Conservation (phyloP, 2,113 vertebrate genomes). For the Leptosomus discolor region DNA sequence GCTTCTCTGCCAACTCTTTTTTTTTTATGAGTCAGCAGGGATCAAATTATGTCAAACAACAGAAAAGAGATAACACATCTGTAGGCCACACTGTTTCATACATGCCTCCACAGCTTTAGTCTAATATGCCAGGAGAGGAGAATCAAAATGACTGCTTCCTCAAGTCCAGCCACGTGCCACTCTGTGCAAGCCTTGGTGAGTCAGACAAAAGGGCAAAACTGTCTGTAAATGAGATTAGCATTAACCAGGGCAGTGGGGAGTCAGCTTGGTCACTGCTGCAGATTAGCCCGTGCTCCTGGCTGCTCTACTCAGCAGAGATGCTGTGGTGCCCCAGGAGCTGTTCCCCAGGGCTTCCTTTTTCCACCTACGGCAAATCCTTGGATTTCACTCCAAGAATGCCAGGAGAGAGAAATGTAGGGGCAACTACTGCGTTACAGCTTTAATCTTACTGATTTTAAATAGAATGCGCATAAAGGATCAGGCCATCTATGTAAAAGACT, state of each 20-base stretch:
- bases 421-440: neutral
- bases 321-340: neutral
- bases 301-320: neutral
- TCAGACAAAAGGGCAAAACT: neutral
- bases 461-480: neutral
- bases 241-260: neutral
- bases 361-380: neutral
- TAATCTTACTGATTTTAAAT: neutral
- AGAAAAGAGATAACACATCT: constrained; percentile 37
- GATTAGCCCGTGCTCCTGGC: neutral
- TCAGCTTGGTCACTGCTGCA: neutral
- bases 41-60: constrained; percentile 41
- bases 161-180: neutral
- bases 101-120: neutral
- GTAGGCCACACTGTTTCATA: neutral
- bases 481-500: neutral
- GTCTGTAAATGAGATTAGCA: neutral
- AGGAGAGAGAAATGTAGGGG: neutral
- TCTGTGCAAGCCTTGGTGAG: neutral
- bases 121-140: neutral
- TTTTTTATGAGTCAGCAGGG: constrained; percentile 47
- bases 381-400: neutral
- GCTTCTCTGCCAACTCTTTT: constrained; percentile 23
- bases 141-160: neutral
- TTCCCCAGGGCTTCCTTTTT: neutral